These are phyloP conservation scores for Caenorhabditis angaria DNA, from an alignment of 2,888 invertebrate species.

Conservation along the genomic window DNA sequence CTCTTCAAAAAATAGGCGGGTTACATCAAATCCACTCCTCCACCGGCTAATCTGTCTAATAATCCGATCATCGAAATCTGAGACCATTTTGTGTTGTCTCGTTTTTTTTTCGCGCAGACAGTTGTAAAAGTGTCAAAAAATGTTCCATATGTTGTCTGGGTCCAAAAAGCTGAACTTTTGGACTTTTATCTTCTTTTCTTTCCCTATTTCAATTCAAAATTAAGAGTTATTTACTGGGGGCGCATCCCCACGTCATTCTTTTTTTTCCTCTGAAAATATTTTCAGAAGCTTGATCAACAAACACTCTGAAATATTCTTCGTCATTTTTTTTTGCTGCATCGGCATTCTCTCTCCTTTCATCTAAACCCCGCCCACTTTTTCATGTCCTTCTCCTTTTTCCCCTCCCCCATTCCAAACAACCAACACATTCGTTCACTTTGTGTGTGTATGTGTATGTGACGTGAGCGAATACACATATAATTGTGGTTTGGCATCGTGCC, in stretches of 20 bases:
- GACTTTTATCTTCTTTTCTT: too few species aligned
- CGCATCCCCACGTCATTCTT: neutral
- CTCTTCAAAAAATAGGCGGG: too few species aligned
- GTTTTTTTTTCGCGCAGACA: too few species aligned
- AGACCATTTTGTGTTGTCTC: too few species aligned
- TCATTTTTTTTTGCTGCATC: neutral
- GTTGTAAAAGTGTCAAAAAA: too few species aligned
- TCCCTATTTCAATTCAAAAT: too few species aligned
- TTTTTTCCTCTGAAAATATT: neutral
- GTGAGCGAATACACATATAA: constrained; percentile 20
- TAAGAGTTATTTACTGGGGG: too few species aligned
- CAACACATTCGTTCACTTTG: constrained; percentile 30
- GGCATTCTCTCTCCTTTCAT: neutral
- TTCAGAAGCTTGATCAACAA: neutral
- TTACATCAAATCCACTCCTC: too few species aligned
- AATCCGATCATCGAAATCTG: too few species aligned
- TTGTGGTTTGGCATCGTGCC: constrained; percentile 49
- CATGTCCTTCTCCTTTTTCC: neutral
- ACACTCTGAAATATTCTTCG: neutral
- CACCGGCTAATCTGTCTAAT: too few species aligned
- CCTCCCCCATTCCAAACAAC: neutral
- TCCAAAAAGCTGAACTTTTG: too few species aligned
- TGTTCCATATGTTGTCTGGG: too few species aligned
- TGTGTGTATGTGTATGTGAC: constrained; percentile 18
- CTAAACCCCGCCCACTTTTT: neutral